Evolutionary conservation across 2,113 vertebrate genomes (phyloP), one percentile per base, ranked within the genome.

Genomic region (Cyprinodon variegatus): DNA sequence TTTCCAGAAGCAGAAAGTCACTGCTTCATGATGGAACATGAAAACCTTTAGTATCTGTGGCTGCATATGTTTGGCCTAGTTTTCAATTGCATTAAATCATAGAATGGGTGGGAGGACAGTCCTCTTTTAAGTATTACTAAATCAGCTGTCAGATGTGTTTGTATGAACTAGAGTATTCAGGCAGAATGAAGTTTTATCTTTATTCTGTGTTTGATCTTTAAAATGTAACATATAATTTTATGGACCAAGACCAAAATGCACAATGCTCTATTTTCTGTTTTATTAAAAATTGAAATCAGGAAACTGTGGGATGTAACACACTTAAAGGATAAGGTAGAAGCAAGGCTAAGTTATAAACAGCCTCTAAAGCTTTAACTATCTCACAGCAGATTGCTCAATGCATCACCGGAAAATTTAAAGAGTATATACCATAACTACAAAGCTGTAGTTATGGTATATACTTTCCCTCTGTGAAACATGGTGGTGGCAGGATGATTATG

Each of bases 31-130:
- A 70, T 72, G 71, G 66, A 80, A 83, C 87, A 84, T 86, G 82
- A 90, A 90, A 84, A 81, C 77, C 36, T 68, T 38, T 62, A 79
- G 78, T 77, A 77, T 78, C 61, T 82, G 77, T 61, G 68, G 74
- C 68, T 83, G 78, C 74, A 78, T 70, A 66, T 3, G 61, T 79
- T 76, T 89, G 88, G 83, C 90, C 89, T 89, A 88, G 67, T 88
- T 92, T 87, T 71, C 82, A 64, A 87, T 81, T 82, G 76, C 76
- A 87, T 86, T 83, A 82, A 86, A 86, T 89, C 78, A 73, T 66
- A 82, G 79, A 77, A 38, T 70, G 84, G 67, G 77, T 76, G 76
- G 83, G 73, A 72, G 78, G 63, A 78, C 64, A 71, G 17, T 9
- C 10, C 14, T 75, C 68, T 83, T 77, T 74, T 37, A 78, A 78